Percentiles rank a stretch among this genome's conserved stretches.
Evolutionary conservation across 2,113 vertebrate genomes (phyloP).

Genomic region (Amia ocellicauda): DNA sequence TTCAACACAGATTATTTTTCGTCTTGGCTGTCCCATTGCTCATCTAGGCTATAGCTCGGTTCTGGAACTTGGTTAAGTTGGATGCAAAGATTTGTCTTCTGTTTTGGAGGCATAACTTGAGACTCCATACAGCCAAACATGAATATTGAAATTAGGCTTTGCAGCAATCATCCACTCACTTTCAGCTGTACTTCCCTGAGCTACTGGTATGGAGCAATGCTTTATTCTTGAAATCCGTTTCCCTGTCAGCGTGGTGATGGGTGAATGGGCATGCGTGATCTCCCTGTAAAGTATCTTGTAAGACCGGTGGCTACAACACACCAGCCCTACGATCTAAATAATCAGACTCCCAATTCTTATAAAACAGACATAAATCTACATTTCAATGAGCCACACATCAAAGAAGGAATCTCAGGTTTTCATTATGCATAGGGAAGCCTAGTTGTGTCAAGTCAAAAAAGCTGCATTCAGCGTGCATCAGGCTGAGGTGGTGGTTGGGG

Average conservation of each 20-base stretch:
- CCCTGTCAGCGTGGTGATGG: not conserved
- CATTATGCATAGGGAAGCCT: constrained; percentile 47
- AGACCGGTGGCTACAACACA: not conserved
- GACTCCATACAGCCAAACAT: no score
- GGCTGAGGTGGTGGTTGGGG: not conserved
- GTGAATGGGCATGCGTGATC: not conserved
- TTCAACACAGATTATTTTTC: no score
- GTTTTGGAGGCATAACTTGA: no score
- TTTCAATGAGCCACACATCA: constrained; percentile 36
- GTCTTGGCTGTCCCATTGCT: no score
- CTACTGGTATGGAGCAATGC: no score
- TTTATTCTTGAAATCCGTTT: no score
- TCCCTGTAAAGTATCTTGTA: not conserved
- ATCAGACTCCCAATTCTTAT: constrained; percentile 28
- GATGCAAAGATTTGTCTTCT: no score
- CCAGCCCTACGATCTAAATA: constrained; percentile 40
- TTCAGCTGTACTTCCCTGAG: no score
- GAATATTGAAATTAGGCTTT: no score
- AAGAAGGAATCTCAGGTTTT: constrained; percentile 44
- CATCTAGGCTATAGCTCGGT: no score
- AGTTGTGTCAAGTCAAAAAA: constrained; percentile 55
- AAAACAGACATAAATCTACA: constrained; percentile 30
- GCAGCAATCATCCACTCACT: no score
- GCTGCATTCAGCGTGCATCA: constrained; percentile 14
- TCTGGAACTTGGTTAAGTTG: no score